Conservation (phyloP, 2,888 invertebrate species). For the Julus scanicus region DNA sequence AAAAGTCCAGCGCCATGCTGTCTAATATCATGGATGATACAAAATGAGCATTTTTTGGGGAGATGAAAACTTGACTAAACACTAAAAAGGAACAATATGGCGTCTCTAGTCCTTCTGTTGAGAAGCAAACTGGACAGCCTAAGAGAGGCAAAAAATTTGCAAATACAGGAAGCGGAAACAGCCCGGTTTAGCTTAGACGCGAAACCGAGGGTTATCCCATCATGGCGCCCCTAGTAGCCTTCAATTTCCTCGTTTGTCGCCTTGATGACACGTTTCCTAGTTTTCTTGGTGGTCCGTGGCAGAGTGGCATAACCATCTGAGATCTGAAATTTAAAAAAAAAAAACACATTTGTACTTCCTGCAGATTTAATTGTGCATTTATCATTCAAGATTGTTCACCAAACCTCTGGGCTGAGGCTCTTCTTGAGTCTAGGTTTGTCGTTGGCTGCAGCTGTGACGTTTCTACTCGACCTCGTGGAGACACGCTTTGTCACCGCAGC, state of each 20-base stretch:
- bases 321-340: background rate
- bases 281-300: constrained; percentile 39
- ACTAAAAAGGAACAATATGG: background rate
- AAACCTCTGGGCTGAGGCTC: background rate
- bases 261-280: background rate
- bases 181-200: background rate
- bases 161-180: background rate
- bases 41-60: constrained; percentile 29
- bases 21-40: constrained; percentile 13
- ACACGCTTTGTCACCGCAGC: background rate
- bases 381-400: background rate
- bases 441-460: background rate
- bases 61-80: background rate
- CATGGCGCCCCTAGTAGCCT: background rate
- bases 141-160: background rate
- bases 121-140: background rate
- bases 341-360: background rate
- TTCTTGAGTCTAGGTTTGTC: background rate
- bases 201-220: background rate
- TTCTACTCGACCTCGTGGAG: background rate
- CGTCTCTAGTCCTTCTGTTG: background rate
- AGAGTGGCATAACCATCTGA: constrained; percentile 39
- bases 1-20: background rate
- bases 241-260: background rate
- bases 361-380: background rate